Base-by-base conservation (phyloP, 2,888 invertebrate genomes). In the Cryptus armator region DNA sequence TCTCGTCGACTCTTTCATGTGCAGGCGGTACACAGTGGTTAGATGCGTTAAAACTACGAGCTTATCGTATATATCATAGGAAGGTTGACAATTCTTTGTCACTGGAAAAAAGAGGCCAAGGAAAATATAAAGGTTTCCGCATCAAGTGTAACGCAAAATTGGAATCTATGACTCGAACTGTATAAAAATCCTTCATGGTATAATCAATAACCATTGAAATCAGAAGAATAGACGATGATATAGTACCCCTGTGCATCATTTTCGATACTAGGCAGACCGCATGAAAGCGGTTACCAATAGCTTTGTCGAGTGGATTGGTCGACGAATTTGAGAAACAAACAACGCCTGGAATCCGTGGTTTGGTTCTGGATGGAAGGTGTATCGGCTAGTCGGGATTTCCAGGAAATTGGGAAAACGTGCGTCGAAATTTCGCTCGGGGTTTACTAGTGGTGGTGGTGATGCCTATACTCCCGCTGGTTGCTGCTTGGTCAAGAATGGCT, bases 311-410 rank as follows among this genome's bases (percentile, higher is more conserved):
- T 70, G 78, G 66, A 81, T 78, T 46, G 84, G 44, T 75, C 14
- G 56, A 64, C 46, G 81, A 67, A 78, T 78, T 81, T 78, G 68
- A 81, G 78, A 78, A 59, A 81, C 84, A 85, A 77, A 78, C 81
- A 81, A 68, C 46, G 56, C 81, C 10, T 29, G 48, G 70, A 78
- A 81, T 85, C 75, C 70, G 74, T 56, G 72, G 77, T 72, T 81
- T 75, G 29, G 70, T 46, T 19, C 64, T 16, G 75, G 46, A 71
- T 70, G 56, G 16, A 66, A 51, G 66, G 51, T 77, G 68, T 77
- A 43, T 62, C 53, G 62, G 46, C 37, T 64, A 56, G 75, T 78
- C 64, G 74, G 48, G 19, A 64, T 75, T 74, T 46, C 75, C 68
- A 66, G 74, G 78, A 78, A 81, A 81, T 70, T 19, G 59, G 62